Percentiles rank a stretch among this genome's conserved stretches.
phyloP scores from a whole-genome alignment of 2,888 invertebrate species.

The Polyommatus icarus region DNA sequence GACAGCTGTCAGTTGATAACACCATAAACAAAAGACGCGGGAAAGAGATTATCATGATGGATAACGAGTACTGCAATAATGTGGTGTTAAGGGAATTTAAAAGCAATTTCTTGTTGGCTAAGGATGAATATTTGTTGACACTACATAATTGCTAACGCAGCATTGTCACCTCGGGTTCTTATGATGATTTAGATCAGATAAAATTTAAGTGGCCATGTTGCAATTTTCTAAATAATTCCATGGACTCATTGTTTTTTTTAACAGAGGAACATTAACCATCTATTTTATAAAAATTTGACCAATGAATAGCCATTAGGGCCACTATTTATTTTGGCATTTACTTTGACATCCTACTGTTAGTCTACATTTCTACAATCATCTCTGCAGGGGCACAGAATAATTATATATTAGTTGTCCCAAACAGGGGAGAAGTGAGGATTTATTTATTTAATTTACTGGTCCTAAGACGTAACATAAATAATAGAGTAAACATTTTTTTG shows the following conservation, averaged over 20 bases:
- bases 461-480: background rate
- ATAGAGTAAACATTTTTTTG: too few species aligned
- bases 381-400: background rate
- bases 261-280: background rate
- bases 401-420: too few species aligned
- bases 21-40: slow-evolving; percentile 51
- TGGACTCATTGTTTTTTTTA: background rate
- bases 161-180: slow-evolving; percentile 2
- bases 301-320: background rate
- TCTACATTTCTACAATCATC: background rate
- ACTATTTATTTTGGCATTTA: background rate
- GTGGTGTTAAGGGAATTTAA: slow-evolving; percentile 25
- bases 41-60: slow-evolving; percentile 46
- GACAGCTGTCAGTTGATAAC: slow-evolving; percentile 66
- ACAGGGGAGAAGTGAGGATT: background rate
- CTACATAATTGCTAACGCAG: slow-evolving; percentile 18
- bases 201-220: background rate
- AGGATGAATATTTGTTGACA: background rate
- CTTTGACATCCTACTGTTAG: background rate
- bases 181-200: slow-evolving; percentile 2
- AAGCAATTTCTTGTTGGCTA: background rate
- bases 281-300: background rate
- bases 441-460: background rate
- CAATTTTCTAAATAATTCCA: slow-evolving; percentile 10
- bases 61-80: slow-evolving; percentile 39